Evolutionary conservation across 2,113 vertebrate genomes (phyloP), one percentile per base, ranked within the genome.

Genomic region (Phoxinus phoxinus): DNA sequence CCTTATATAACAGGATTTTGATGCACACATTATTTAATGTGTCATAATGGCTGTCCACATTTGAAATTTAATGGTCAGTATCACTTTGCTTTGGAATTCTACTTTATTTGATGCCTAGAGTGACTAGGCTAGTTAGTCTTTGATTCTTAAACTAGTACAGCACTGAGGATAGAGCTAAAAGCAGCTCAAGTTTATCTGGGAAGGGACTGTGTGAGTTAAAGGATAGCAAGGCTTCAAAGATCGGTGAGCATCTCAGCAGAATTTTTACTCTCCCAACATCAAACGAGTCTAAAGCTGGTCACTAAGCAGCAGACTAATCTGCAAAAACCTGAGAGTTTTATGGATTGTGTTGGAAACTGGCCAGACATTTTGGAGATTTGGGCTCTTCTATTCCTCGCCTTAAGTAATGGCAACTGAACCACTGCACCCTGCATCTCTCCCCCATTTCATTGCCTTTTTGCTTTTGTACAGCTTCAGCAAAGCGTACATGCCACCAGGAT

Each of bases 231-330:
- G 67, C 56, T 76, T 86, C 53, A 35, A 72, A 84, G 84, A 78
- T 87, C 58, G 51, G 44, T 48, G 58, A 37, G 65, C 44, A 84
- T 56, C 75, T 86, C 74, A 63, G 84, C 82, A 61, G 83, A 69
- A 59, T 86, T 88, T 87, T 72, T 35, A 44, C 74, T 37, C 17
- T 35, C 71, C 53, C 65, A 51, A 87, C 88, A 85, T 90, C 81
- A 90, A 88, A 88, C 44, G 17, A 41, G 78, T 51, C 65, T 80
- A 88, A 88, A 87, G 85, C 74, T 71, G 73, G 76, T 86, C 84
- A 87, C 84, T 87, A 88, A 87, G 84, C 80, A 86, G 74, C 48
- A 35, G 84, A 77, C 41, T 90, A 89, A 89, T 90, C 86, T 90
- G 75, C 83, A 85, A 85, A 89, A 88, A 86, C 77, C 87, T 85